Conservation (phyloP, 2,888 invertebrate genomes). For the Agrotis segetum region DNA sequence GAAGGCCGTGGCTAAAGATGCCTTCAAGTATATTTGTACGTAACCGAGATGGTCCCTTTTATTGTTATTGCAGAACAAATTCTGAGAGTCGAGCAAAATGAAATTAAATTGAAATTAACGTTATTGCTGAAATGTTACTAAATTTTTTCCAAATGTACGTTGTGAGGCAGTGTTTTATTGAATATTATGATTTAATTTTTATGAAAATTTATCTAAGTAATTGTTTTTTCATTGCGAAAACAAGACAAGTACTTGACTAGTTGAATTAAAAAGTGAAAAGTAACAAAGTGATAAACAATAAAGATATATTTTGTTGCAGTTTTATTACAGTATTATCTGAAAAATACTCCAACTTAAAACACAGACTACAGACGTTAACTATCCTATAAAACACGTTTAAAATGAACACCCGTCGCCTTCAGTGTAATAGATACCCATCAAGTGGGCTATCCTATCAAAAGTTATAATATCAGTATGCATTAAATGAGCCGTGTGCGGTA, state of each 20-base stretch:
- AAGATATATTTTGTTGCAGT: not conserved
- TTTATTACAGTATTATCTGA: no score
- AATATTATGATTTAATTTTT: not conserved
- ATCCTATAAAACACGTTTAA: slow-evolving; percentile 23
- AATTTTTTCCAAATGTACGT: slow-evolving; percentile 9
- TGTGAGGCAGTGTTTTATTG: not conserved
- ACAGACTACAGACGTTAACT: not conserved
- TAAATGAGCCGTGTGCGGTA: slow-evolving; percentile 75
- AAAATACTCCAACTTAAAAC: not conserved
- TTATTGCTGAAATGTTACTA: slow-evolving; percentile 33
- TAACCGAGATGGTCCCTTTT: slow-evolving; percentile 72
- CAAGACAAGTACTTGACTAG: not conserved
- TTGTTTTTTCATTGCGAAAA: not conserved
- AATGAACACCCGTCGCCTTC: slow-evolving; percentile 16
- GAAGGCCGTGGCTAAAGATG: slow-evolving; percentile 61
- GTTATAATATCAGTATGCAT: slow-evolving; percentile 77
- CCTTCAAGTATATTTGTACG: slow-evolving; percentile 70
- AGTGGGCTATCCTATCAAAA: slow-evolving; percentile 61
- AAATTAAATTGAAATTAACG: slow-evolving; percentile 55
- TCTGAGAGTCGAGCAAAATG: slow-evolving; percentile 46
- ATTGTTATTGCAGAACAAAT: slow-evolving; percentile 71
- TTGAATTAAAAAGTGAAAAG: not conserved
- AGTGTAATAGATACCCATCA: slow-evolving; percentile 49
- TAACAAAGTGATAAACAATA: no score
- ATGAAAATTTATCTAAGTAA: not conserved